Percentiles rank a stretch among this genome's conserved stretches.
phyloP scores from a whole-genome alignment of 2,888 invertebrate species.

The Plemyria rubiginata region DNA sequence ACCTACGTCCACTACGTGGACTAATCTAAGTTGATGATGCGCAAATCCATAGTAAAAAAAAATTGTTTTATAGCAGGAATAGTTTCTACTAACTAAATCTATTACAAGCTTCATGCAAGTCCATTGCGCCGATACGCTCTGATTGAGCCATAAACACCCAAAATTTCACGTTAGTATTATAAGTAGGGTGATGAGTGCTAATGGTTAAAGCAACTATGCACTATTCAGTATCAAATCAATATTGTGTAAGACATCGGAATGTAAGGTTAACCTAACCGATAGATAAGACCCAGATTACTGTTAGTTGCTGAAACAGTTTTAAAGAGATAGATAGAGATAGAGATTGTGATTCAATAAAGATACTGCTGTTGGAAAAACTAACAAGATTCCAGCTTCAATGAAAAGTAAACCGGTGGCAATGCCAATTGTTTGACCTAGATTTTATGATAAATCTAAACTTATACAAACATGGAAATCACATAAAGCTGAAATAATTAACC shows the following conservation, averaged over 20 bases:
- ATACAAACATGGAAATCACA: not conserved
- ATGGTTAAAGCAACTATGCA: not conserved
- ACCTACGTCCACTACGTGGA: too few relatives aligned
- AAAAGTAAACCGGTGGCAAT: constrained; percentile 9
- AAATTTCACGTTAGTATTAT: too few relatives aligned
- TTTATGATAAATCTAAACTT: constrained; percentile 4
- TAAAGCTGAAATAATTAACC: not conserved
- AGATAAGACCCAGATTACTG: constrained; percentile 64
- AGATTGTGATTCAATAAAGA: constrained; percentile 33
- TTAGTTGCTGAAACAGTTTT: constrained; percentile 36
- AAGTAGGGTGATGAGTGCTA: too few relatives aligned
- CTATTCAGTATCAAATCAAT: constrained; percentile 36
- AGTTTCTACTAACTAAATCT: too few relatives aligned
- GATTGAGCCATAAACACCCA: too few relatives aligned
- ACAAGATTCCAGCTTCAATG: constrained; percentile 22
- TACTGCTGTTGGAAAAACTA: constrained; percentile 32
- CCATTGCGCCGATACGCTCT: too few relatives aligned
- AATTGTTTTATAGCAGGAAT: too few relatives aligned
- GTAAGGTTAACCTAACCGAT: constrained; percentile 55
- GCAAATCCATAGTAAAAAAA: too few relatives aligned
- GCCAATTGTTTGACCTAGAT: not conserved
- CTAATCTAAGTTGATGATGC: too few relatives aligned
- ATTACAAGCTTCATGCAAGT: too few relatives aligned
- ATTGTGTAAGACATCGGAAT: constrained; percentile 55
- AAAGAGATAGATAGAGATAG: constrained; percentile 39